Base-by-base conservation (phyloP, 2,797 vertebrate species). In the Propithecus perrieri region DNA sequence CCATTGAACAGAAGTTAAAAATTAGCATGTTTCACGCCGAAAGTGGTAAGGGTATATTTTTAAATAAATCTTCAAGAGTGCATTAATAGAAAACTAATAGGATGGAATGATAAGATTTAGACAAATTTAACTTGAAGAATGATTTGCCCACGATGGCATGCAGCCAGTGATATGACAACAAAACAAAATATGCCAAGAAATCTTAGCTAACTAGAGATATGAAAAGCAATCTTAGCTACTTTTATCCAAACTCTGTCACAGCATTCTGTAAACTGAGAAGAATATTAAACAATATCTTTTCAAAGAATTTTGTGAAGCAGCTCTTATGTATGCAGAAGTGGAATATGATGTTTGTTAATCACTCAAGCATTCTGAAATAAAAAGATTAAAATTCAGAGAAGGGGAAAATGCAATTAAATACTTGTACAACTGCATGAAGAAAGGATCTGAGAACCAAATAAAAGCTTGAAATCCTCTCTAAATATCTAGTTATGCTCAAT, bases 371-470 rank as follows among this genome's bases (percentile, higher is more conserved):
- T 94, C 38, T 81, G 67, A 94, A 88, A 81, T 80, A 85, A 83
- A 85, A 87, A 61, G 24, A 95, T 92, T 95, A 92, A 88, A 90
- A 92, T 96, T 95, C 78, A 87, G 71, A 86, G 61, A 90, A 80
- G n/a, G 35, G 20, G 55, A 85, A 90, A 94, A 95, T 80, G 50
- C 59, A 88, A 96, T 91, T 95, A 91, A 90, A 93, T 85, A 91
- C 87, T 80, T 83, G 69, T 81, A 72, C 35, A 93, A 55, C 61
- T 81, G 53, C 55, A 78, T 76, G 78, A 96, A 80, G 22, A 80
- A 91, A 61, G 30, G 28, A 80, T 80, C 83, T 76, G n/a, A 97
- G 46, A 96, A 94, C 76, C 65, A 48, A 92, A 55, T 75, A 87
- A 84, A 69, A 76, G 35, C 12, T 71, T 46, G 35, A 87, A 86